A percentile compares a stretch with the other conserved stretches of the same genome.
Conservation (phyloP, 1,140 invertebrate species). For the Ceratosolen solmsi region DNA sequence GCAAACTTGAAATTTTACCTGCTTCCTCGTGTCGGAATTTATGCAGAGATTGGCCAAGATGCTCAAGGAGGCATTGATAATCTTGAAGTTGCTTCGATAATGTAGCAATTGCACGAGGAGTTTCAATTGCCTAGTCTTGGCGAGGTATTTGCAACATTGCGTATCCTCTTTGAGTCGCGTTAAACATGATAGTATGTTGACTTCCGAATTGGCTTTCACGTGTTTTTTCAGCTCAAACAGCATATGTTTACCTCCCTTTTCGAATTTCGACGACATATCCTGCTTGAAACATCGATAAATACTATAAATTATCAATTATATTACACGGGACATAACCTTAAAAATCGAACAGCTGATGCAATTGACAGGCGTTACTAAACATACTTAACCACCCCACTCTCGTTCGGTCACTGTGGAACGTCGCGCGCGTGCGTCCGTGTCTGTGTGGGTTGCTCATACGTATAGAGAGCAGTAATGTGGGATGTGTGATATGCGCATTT, state of each 20-base stretch:
- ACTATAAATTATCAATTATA: slow-evolving; percentile 50
- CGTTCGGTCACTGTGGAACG: neutral
- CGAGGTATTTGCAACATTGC: slow-evolving; percentile 59
- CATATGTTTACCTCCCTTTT: slow-evolving; percentile 53
- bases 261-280: slow-evolving; percentile 57
- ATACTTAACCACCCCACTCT: neutral
- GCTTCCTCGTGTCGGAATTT: slow-evolving; percentile 56
- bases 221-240: slow-evolving; percentile 57
- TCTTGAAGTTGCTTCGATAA: slow-evolving; percentile 56
- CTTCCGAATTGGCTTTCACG: slow-evolving; percentile 54
- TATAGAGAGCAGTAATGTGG: neutral
- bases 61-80: slow-evolving; percentile 63
- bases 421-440: neutral
- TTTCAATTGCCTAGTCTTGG: slow-evolving; percentile 55
- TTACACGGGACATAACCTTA: slow-evolving; percentile 57
- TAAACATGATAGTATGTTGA: slow-evolving; percentile 58
- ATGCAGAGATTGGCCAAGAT: slow-evolving; percentile 65
- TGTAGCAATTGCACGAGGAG: slow-evolving; percentile 52
- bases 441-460: neutral
- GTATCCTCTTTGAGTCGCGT: slow-evolving; percentile 59
- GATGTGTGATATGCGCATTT: neutral
- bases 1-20: slow-evolving; percentile 54
- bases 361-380: slow-evolving; percentile 47
- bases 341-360: slow-evolving; percentile 49
- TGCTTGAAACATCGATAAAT: slow-evolving; percentile 44